Base-by-base conservation (phyloP, 1,140 invertebrate genomes). In the Anadara kagoshimensis region DNA sequence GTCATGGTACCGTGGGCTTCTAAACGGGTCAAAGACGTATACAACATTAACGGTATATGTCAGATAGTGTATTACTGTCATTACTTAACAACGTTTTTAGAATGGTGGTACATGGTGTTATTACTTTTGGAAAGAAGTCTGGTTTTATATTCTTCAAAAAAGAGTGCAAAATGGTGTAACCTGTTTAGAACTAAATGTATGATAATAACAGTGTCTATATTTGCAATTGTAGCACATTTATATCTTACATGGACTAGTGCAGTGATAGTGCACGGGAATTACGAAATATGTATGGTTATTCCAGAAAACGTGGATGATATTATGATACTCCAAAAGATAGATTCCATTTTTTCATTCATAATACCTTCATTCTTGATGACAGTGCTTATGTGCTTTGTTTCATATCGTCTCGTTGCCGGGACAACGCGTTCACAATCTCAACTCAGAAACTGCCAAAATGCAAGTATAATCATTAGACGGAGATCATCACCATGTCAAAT, bases 231-330 rank as follows among this genome's bases (percentile, higher is more conserved):
- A 4, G 73, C 66, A 8, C 78, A 80, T 71, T 53, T 80, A 45
- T 80, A 80, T 53, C 53, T 73, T 1, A 80, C 78, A 11, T 80
- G 78, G 78, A 80, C 78, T 1, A 80, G 75, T 64, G 78, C 72
- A 16, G 72, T 80, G 36, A 58, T 73, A 14, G 47, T 51, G 26
- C 49, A 68, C 12, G 22, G 58, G 5, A 67, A 49, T 10, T 65
- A 58, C 16, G 58, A 61, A 49, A 66, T 75, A n/a, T 80, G 78
- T 59, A 73, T 73, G n/a, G 63, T 80, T 14, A 75, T 80, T 54
- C 75, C 73, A 18, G 75, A 80, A 73, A 75, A 80, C n/a, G 61
- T 65, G 0, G 59, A 73, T 47, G 73, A 80, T 29, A 74, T 80
- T 20, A 59, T 75, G 20, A 49, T 77, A n/a, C 68, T 80, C 22